A percentile compares a stretch with the other conserved stretches of the same genome.
These are phyloP conservation scores for Anthophora plumipes DNA, from an alignment of 2,888 invertebrate species.

Conservation along the genomic window DNA sequence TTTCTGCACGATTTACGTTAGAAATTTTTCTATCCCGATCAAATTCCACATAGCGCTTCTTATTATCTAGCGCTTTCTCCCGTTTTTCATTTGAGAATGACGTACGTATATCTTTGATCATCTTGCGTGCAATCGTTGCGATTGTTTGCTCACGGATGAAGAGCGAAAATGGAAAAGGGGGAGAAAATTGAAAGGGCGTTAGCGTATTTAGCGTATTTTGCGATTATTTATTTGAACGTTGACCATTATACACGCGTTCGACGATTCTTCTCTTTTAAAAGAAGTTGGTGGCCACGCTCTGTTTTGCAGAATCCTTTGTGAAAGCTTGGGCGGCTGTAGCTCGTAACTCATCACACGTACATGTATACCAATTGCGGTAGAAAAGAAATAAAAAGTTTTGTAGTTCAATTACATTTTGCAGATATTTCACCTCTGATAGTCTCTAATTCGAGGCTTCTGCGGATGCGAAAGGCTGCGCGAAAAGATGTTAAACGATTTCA, in stretches of 20 bases:
- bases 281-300: constrained; percentile 74
- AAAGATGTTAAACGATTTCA: neutral
- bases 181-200: neutral
- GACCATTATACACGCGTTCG: constrained; percentile 72
- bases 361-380: too few species aligned
- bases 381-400: too few species aligned
- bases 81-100: neutral
- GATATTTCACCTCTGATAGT: neutral
- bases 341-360: constrained; percentile 54
- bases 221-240: too few species aligned
- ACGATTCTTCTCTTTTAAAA: constrained; percentile 74
- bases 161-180: neutral
- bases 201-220: too few species aligned
- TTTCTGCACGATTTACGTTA: neutral
- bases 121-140: too few species aligned
- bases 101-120: neutral
- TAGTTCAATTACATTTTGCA: too few species aligned
- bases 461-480: neutral
- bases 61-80: constrained; percentile 12
- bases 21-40: constrained; percentile 26
- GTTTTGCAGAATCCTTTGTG: constrained; percentile 67
- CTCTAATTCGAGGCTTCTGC: too few species aligned
- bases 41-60: constrained; percentile 5
- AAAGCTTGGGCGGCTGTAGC: constrained; percentile 61
- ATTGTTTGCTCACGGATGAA: too few species aligned